A percentile compares a stretch with the other conserved stretches of the same genome.
These are phyloP conservation scores for Gymnorhina tibicen DNA, from an alignment of 2,113 vertebrate genomes.

Conservation along the genomic window DNA sequence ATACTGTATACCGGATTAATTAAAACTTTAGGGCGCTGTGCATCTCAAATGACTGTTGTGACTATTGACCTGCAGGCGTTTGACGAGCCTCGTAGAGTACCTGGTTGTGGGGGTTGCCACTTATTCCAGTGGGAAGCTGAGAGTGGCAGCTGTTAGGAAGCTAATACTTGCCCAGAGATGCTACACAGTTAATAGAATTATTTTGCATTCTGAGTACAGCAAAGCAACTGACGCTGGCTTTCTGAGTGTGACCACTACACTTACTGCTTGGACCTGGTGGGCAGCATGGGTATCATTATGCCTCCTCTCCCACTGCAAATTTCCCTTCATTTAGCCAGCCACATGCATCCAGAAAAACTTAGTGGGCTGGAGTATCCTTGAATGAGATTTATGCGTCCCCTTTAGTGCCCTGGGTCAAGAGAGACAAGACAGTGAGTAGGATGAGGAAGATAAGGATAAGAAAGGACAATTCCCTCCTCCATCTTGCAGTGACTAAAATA, in stretches of 20 bases:
- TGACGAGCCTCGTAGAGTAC: slow-evolving; percentile 26
- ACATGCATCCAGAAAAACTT: background rate
- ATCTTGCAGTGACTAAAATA: background rate
- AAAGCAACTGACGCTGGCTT: background rate
- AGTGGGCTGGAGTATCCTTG: background rate
- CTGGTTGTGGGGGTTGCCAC: slow-evolving; percentile 21
- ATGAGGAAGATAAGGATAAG: background rate
- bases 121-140: slow-evolving; percentile 53
- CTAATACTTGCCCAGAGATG: slow-evolving; percentile 31
- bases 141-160: slow-evolving; percentile 53
- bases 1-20: slow-evolving; percentile 59
- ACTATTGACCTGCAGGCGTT: slow-evolving; percentile 58
- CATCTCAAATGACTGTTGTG: slow-evolving; percentile 64
- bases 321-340: background rate
- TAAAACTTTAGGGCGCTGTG: slow-evolving; percentile 64
- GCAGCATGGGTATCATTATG: background rate
- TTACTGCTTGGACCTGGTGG: background rate
- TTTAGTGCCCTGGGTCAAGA: background rate
- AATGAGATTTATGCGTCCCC: background rate
- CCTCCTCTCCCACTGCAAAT: background rate
- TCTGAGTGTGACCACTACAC: slow-evolving; percentile 3
- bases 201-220: slow-evolving; percentile 13
- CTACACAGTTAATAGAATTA: background rate
- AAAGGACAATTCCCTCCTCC: background rate
- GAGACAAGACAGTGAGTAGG: background rate